Evolutionary conservation across 2,113 vertebrate species (phyloP), one percentile per base, ranked within the genome.

Genomic region (Hucho hucho): DNA sequence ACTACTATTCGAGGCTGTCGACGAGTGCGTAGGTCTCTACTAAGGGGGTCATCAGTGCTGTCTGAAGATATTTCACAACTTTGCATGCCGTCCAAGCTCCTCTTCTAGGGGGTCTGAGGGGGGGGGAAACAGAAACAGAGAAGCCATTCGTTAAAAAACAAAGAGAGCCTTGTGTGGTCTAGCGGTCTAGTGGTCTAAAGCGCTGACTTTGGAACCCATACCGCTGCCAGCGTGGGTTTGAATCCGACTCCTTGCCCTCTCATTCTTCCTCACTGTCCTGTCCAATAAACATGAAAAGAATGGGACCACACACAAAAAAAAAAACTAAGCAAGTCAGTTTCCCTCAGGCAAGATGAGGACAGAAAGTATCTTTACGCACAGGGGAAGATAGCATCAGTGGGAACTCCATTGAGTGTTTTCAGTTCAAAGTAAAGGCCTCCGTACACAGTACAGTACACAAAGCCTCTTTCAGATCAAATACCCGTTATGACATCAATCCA

Each of bases 21-120:
- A 89, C 93, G 95, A 93, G 90, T 94, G 87, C 91, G 95, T 84
- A 94, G 90, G 93, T 94, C 95, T 84, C 97, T 92, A 98, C 96
- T 95, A 94, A 98, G 95, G 94, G 97, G 96, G 94, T 99, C 98
- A 99, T 99, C 97, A 94, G 97, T 96, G 93, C 97, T 97, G 92
- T 99, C 97, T 92, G 94, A 96, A 94, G 97, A 97, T 95, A 96
- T 95, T 95, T 99, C 98, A 98, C 97, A 98, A 99, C 97, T 99
- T 99, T 99, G 98, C 98, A 99, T 99, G 95, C 98, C 98, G 95
- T 96, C 96, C 94, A 92, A 94, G 88, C 96, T 97, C 93, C 89
- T 95, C 95, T 97, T 94, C 93, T 94, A 96, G 94, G 91, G 91
- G 93, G 94, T 94, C 98, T 97, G 81, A 78, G 70, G 72, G 14